These are phyloP conservation scores for Argentina silus DNA, from an alignment of 2,797 vertebrate species.

Conservation along the genomic window DNA sequence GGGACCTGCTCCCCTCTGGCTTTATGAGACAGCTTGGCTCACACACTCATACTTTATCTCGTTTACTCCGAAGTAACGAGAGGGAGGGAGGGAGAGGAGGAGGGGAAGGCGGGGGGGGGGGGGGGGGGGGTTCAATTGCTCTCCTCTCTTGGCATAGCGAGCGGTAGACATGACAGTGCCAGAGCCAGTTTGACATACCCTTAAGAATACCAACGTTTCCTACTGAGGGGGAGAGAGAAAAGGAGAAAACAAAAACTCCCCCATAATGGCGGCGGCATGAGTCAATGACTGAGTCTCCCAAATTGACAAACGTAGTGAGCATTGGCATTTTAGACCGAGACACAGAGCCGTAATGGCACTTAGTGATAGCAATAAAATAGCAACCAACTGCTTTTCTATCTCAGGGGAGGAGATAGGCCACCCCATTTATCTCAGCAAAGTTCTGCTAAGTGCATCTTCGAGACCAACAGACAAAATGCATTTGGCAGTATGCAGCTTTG, in stretches of 20 bases:
- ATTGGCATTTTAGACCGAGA: constrained; percentile 33
- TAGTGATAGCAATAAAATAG: constrained; percentile 31
- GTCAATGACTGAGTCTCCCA: not conserved
- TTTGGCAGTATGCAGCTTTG: constrained; percentile 10
- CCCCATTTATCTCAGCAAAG: constrained; percentile 28
- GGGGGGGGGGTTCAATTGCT: constrained; percentile 22
- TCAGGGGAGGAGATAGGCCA: constrained; percentile 13
- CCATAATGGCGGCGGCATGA: not conserved
- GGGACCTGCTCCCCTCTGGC: not conserved
- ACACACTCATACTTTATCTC: constrained; percentile 19
- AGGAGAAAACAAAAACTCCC: not conserved
- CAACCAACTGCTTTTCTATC: constrained; percentile 27
- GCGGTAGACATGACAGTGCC: not conserved
- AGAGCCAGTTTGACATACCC: not conserved
- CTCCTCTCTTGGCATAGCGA: not conserved
- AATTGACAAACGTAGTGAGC: constrained; percentile 22
- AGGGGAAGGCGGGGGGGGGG: not conserved
- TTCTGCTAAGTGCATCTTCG: constrained; percentile 18
- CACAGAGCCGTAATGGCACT: constrained; percentile 25
- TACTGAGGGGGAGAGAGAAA: not conserved
- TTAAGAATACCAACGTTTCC: not conserved
- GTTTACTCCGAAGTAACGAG: constrained; percentile 16
- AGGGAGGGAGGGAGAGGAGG: not conserved
- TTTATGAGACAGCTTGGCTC: constrained; percentile 27
- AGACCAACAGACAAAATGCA: constrained; percentile 1